A percentile compares a stretch with the other conserved stretches of the same genome.
Evolutionary conservation across 2,888 invertebrate genomes (phyloP).

Genomic region (Lacanobia wlatinum): DNA sequence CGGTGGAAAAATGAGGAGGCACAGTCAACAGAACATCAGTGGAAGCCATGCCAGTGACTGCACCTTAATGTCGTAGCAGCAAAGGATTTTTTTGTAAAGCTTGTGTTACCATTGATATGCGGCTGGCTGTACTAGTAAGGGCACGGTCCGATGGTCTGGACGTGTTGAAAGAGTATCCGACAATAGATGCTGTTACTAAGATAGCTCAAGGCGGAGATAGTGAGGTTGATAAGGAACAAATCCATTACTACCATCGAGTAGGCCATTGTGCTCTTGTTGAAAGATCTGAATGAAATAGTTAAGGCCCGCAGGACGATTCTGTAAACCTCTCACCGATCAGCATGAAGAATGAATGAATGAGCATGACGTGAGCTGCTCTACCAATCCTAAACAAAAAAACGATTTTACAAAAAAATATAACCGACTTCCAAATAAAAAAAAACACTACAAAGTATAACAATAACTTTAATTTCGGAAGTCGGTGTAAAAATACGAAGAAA

Average conservation of each 20-base stretch:
- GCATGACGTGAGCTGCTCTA: too few species aligned
- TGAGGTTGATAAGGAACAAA: slow-evolving; percentile 4
- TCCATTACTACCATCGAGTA: not conserved
- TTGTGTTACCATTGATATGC: too few species aligned
- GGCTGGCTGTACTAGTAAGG: slow-evolving; percentile 3
- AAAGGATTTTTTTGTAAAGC: not conserved
- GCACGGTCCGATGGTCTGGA: slow-evolving; percentile 36
- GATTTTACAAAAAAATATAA: too few species aligned
- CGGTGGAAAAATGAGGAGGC: slow-evolving; percentile 34
- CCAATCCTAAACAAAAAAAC: too few species aligned
- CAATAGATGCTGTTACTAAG: slow-evolving; percentile 8
- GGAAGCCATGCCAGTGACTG: not conserved
- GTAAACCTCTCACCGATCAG: too few species aligned
- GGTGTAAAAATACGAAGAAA: too few species aligned
- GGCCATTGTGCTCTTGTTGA: not conserved
- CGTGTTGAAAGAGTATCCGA: slow-evolving; percentile 29
- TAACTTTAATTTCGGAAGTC: too few species aligned
- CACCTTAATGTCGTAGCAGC: not conserved
- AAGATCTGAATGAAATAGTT: not conserved
- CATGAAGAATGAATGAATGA: too few species aligned
- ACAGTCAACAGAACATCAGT: not conserved
- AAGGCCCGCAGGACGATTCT: too few species aligned
- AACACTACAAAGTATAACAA: too few species aligned
- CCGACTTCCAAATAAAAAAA: too few species aligned
- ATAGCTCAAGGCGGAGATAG: slow-evolving; percentile 17